Conservation (phyloP, 2,797 vertebrate genomes). For the Pseudocheirus occidentalis region DNA sequence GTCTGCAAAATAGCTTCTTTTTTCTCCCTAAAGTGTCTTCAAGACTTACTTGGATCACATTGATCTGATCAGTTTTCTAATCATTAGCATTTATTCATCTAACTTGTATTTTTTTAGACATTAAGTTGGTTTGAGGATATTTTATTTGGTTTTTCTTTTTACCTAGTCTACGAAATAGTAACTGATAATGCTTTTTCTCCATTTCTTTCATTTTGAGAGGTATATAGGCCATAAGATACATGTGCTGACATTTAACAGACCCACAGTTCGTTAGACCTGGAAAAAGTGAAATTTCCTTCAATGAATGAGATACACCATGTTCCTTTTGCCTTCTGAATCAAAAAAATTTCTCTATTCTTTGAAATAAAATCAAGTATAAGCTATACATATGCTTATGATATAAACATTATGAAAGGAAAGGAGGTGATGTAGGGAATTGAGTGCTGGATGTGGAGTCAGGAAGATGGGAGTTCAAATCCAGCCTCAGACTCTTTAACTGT, state of each 20-base stretch:
- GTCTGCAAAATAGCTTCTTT: slow-evolving; percentile 34
- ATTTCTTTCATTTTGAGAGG: slow-evolving; percentile 49
- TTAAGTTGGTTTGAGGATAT: slow-evolving; percentile 58
- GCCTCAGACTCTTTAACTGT: not conserved
- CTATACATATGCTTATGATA: slow-evolving; percentile 37
- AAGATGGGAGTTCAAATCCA: not conserved
- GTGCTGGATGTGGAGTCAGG: not conserved
- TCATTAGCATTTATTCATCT: slow-evolving; percentile 69
- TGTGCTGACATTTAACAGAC: not conserved
- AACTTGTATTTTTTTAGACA: slow-evolving; percentile 29
- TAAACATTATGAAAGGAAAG: not conserved
- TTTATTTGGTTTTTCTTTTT: slow-evolving; percentile 50
- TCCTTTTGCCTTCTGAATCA: slow-evolving; percentile 53
- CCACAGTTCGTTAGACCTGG: slow-evolving; percentile 33
- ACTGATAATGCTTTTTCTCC: slow-evolving; percentile 29
- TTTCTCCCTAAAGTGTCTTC: slow-evolving; percentile 58
- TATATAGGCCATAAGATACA: not conserved
- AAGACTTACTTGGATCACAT: slow-evolving; percentile 81
- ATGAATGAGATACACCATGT: slow-evolving; percentile 21
- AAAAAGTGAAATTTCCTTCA: slow-evolving; percentile 49
- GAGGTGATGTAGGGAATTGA: not conserved
- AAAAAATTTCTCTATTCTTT: slow-evolving; percentile 18
- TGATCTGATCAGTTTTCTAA: slow-evolving; percentile 80
- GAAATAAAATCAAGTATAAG: slow-evolving; percentile 21
- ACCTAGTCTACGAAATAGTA: slow-evolving; percentile 38